Evolutionary conservation across 2,888 invertebrate species (phyloP).

Genomic region (Leucoptera coffeella): DNA sequence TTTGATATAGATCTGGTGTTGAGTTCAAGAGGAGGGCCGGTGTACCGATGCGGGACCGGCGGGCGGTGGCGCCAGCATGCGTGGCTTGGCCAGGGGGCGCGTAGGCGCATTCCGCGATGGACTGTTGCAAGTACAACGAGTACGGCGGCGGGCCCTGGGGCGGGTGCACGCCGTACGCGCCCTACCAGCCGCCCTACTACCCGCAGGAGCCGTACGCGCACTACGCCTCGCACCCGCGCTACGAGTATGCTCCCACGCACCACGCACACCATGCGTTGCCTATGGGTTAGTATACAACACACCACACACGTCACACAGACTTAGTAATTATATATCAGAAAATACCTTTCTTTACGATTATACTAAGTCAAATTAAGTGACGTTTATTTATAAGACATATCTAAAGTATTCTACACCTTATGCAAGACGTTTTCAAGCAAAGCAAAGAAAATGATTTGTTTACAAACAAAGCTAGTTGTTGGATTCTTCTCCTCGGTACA

Average conservation of each 20-base stretch:
- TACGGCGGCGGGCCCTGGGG: constrained; percentile 25
- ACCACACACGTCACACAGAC: background rate
- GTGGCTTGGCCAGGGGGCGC: constrained; percentile 22
- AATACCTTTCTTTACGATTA: too few relatives aligned
- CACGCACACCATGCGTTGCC: constrained; percentile 40
- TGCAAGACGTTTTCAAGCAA: too few relatives aligned
- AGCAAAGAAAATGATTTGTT: too few relatives aligned
- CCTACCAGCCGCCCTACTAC: constrained; percentile 25
- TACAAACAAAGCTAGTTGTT: too few relatives aligned
- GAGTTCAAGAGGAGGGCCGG: constrained; percentile 3
- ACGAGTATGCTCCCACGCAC: too few relatives aligned
- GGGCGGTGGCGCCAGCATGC: constrained; percentile 18
- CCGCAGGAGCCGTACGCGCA: constrained; percentile 38
- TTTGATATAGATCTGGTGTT: background rate
- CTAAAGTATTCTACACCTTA: too few relatives aligned
- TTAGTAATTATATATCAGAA: too few relatives aligned
- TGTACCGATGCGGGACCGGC: constrained; percentile 10
- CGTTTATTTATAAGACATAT: too few relatives aligned
- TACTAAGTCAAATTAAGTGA: too few relatives aligned
- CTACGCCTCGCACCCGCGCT: constrained; percentile 30
- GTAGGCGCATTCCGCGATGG: constrained; percentile 27
- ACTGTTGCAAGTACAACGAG: constrained; percentile 49
- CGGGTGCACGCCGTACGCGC: constrained; percentile 23
- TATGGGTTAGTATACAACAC: constrained; percentile 24
- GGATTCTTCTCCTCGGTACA: too few relatives aligned